Percentiles rank a stretch among this genome's conserved stretches.
Conservation (phyloP, 2,888 invertebrate genomes). For the Coleophora flavipennella region DNA sequence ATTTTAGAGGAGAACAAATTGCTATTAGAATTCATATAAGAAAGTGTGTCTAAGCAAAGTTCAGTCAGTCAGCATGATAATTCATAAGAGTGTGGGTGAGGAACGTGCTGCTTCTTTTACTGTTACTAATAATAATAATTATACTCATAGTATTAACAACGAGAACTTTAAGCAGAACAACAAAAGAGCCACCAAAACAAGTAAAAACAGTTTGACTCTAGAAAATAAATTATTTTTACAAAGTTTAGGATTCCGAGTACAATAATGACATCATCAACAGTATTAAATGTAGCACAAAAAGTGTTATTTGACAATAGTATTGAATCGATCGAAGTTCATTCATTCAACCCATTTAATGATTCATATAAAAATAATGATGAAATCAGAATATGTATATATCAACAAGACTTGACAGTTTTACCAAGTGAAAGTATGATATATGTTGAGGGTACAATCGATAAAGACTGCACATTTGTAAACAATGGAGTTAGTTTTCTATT, state of each 20-base stretch:
- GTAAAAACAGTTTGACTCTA: constrained; percentile 2
- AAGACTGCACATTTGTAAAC: constrained; percentile 1
- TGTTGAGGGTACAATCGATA: constrained; percentile 1
- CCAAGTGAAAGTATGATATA: constrained; percentile 5
- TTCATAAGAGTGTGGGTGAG: neutral
- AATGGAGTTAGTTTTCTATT: constrained; percentile 6
- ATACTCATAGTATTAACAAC: no score
- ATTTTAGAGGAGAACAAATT: constrained; percentile 6
- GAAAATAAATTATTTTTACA: constrained; percentile 10
- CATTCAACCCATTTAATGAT: constrained; percentile 10
- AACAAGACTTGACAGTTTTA: constrained; percentile 15
- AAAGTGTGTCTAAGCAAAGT: constrained; percentile 2
- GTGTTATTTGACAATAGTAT: constrained; percentile 11
- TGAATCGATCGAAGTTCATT: constrained; percentile 13
- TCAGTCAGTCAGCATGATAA: neutral
- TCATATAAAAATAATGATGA: constrained; percentile 13
- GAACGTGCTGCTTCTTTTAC: no score
- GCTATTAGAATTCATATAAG: constrained; percentile 1
- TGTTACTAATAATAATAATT: no score
- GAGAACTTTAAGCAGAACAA: no score
- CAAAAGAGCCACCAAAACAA: neutral
- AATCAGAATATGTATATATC: constrained; percentile 15
- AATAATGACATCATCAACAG: constrained; percentile 5
- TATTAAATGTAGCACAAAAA: constrained; percentile 5
- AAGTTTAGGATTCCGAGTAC: constrained; percentile 12